phyloP scores from a whole-genome alignment of 2,113 vertebrate species.

The Aleadryas rufinucha region DNA sequence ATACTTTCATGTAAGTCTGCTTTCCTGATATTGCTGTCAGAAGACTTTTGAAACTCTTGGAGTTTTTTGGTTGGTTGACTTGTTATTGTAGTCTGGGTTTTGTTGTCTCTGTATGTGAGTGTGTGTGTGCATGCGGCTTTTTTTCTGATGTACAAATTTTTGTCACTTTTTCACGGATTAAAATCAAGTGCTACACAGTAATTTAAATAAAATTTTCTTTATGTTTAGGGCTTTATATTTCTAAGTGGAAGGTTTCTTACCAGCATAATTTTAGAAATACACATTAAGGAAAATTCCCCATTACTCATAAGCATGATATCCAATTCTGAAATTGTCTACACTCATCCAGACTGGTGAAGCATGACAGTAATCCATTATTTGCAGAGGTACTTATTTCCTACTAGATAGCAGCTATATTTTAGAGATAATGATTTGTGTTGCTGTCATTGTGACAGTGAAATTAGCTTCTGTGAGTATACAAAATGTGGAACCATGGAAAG shows the following conservation, averaged over 20 bases:
- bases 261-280: neutral
- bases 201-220: neutral
- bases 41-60: neutral
- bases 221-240: neutral
- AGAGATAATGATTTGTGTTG: neutral
- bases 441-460: neutral
- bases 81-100: neutral
- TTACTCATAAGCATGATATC: neutral
- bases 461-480: neutral
- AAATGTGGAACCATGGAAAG: neutral
- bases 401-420: neutral
- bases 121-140: fast-evolving
- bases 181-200: neutral
- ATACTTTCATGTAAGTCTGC: neutral
- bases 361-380: neutral
- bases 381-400: neutral
- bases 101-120: neutral
- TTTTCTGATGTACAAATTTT: neutral
- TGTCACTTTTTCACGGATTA: neutral
- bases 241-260: neutral
- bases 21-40: neutral
- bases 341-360: neutral
- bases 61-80: neutral
- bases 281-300: neutral
- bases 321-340: neutral